These are phyloP conservation scores for Ctenicera cuprea DNA, from an alignment of 2,888 invertebrate species.

Conservation along the genomic window DNA sequence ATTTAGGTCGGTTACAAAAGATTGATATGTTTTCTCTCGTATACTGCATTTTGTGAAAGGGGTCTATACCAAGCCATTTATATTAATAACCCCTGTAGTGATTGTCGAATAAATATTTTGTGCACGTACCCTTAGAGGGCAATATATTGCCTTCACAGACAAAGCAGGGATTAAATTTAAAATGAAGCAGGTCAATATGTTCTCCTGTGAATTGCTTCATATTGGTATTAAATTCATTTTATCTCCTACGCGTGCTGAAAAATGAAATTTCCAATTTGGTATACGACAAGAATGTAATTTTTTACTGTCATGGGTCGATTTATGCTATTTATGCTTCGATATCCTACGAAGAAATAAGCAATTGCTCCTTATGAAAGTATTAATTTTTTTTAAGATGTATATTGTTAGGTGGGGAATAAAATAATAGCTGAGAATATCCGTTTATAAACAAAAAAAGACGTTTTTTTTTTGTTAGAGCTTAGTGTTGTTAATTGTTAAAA, in stretches of 20 bases:
- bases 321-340: conserved; percentile 16
- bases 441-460: no score
- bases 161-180: conserved; percentile 24
- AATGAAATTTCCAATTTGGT: conserved; percentile 32
- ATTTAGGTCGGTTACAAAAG: no score
- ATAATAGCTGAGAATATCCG: no score
- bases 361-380: no score
- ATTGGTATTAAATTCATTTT: conserved; percentile 34
- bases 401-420: no score
- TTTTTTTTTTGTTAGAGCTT: no score
- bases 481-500: background rate
- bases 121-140: conserved; percentile 12
- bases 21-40: background rate
- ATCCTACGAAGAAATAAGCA: conserved; percentile 8
- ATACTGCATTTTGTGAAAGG: conserved; percentile 5
- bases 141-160: conserved; percentile 18
- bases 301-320: conserved; percentile 30
- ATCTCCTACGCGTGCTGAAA: conserved; percentile 27
- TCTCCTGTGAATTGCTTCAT: conserved; percentile 26
- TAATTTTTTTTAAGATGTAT: no score
- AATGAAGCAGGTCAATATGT: conserved; percentile 32
- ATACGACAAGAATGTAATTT: conserved; percentile 33
- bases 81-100: conserved; percentile 30
- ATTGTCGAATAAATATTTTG: conserved; percentile 31
- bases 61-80: conserved; percentile 2